Evolutionary conservation across 1,140 invertebrate species (phyloP).

Genomic region (Myzus persicae): DNA sequence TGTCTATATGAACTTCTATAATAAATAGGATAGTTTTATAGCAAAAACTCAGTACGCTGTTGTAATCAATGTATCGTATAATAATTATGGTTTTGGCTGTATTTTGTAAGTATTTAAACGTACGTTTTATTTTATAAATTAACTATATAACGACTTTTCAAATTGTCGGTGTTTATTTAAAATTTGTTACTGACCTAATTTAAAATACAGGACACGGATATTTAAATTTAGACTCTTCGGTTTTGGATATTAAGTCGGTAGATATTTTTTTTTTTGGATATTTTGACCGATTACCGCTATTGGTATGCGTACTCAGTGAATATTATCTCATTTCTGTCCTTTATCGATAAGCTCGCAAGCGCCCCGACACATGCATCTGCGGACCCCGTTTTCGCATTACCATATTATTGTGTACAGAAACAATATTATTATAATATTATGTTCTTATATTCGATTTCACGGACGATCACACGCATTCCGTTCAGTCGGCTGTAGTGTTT

Average conservation of each 20-base stretch:
- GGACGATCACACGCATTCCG: background rate
- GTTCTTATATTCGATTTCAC: background rate
- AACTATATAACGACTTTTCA: too few relatives aligned
- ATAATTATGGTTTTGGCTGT: too few relatives aligned
- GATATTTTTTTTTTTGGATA: background rate
- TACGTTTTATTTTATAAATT: too few relatives aligned
- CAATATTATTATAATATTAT: background rate
- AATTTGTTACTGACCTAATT: too few relatives aligned
- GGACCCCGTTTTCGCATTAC: background rate
- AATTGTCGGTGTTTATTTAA: too few relatives aligned
- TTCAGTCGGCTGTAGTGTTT: background rate
- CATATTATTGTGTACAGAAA: background rate
- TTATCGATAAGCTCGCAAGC: background rate
- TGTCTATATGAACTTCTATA: too few relatives aligned
- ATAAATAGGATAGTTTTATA: too few relatives aligned
- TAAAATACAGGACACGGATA: too few relatives aligned
- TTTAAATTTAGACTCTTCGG: background rate
- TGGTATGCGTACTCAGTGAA: background rate
- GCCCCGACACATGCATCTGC: background rate
- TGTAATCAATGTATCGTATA: too few relatives aligned
- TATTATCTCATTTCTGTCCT: background rate
- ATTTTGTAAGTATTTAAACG: too few relatives aligned
- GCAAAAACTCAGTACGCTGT: too few relatives aligned
- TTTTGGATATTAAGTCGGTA: too few relatives aligned
- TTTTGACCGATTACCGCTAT: background rate